Base-by-base conservation (phyloP, 1,140 invertebrate genomes). In the Coenobita brevimanus region DNA sequence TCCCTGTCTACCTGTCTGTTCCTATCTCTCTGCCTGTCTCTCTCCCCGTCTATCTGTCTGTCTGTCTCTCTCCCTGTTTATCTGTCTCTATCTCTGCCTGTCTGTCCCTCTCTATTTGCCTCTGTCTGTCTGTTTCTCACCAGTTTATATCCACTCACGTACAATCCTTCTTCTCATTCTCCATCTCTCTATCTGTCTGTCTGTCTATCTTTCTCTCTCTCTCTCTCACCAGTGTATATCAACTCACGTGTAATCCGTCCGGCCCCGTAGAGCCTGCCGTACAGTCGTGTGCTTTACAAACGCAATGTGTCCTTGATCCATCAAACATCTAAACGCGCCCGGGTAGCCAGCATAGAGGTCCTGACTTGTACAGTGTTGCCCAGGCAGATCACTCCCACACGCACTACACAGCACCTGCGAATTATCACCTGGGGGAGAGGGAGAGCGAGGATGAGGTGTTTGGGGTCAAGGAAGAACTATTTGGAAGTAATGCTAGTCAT, bases 281-380 rank as follows among this genome's bases (percentile, higher is more conserved):
- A 90, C 43, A 4, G 97, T 98, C 0, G 96, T 96, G 91, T 99
- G 97, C 82, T 96, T 95, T 0, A 99, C 93, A 93, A 99, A 99
- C 0, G 98, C 98, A 71, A 99, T 95, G 73, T 99, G 97, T 43
- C 97, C 97, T 10, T 94, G 93, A 91, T 98, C 97, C 2, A 97
- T 92, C 0, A 99, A 93, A 93, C 98, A 99, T 87, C 95, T 94
- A 86, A 99, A 96, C 3, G 98, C 97, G 4, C 98, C 98, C 92
- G 96, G 95, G 91, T 97, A 98, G 0, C 97, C 97, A 71, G 96
- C 96, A 93, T 97, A 98, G 0, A 97, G 97, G 94, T 99, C 98
- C 8, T 95, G 94, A 73, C 95, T 94, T 0, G 97, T 97, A 92
- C 98, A 99, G 88, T 95, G 95, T 4, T 94, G 94, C 2, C 95